Base-by-base conservation (phyloP, 1,140 invertebrate genomes). In the Eumaeus atala region DNA sequence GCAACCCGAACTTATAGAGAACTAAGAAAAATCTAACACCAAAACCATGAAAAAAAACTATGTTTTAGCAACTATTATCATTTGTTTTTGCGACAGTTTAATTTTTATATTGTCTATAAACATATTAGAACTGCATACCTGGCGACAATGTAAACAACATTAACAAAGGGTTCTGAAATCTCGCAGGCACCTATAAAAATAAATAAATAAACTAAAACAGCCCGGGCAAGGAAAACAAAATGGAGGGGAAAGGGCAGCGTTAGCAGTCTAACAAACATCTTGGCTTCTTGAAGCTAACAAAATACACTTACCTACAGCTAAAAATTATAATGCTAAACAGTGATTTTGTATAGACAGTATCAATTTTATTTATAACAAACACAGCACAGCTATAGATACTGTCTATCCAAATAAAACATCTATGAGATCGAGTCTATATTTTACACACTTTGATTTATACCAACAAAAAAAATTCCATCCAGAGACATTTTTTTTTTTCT, bases 121-220 rank as follows among this genome's bases (percentile, higher is more conserved):
- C 57, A 59, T 58, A 58, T 56, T 48, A 55, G 77, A 74, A 78
- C 75, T 70, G 78, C 82, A 84, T 87, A 87, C 84, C 84, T 87
- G 84, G 84, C 84, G 84, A 87, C 84, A 87, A 87, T 87, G 84
- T 87, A 87, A 87, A 87, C 84, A 87, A 87, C 83, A 84, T 79
- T 81, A 83, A 84, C 53, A 84, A 84, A 80, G 75, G 78, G 72
- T 53, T 83, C 70, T 81, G 71, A n/a, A n/a, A n/a, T 77, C 80
- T 74, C 78, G 74, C 84, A 87, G 81, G 81, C 84, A 84, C 84
- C 84, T 87, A 87, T 73, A 75, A 84, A 86, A 83, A 84, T 82
- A 86, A 74, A n/a, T n/a, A n/a, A 63, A 69, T 48, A 77, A 79
- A 81, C 79, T 84, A 84, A 77, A 42, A 66, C 81, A 84, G 81